These are phyloP conservation scores for Rhyacophila brunnea DNA, from an alignment of 1,140 invertebrate species.

Conservation along the genomic window DNA sequence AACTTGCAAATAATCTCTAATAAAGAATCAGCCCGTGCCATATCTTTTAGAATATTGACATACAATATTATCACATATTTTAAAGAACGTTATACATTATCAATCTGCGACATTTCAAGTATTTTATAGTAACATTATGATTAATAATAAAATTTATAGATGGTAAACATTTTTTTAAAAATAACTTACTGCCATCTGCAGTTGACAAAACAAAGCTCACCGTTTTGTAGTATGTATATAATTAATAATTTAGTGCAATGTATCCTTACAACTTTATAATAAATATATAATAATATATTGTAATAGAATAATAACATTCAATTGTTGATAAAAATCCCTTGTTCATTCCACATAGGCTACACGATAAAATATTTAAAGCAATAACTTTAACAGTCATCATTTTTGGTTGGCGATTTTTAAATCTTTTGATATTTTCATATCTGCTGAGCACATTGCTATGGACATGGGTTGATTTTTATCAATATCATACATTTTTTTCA, in stretches of 20 bases:
- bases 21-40: not conserved
- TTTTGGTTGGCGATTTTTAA: not conserved
- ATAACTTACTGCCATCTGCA: constrained; percentile 4
- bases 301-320: constrained; percentile 1
- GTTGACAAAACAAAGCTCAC: constrained; percentile 11
- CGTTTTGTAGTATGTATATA: constrained; percentile 2
- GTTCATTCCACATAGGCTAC: constrained; percentile 4
- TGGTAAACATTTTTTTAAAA: constrained; percentile 13
- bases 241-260: not conserved
- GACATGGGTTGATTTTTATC: not conserved
- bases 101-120: not conserved
- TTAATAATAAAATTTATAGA: constrained; percentile 7
- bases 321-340: constrained; percentile 16
- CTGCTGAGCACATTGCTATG: not conserved
- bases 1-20: not conserved
- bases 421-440: not conserved
- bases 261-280: too few species aligned
- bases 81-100: constrained; percentile 12
- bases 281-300: constrained; percentile 1
- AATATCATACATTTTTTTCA: not conserved
- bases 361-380: constrained; percentile 1
- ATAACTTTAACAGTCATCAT: not conserved
- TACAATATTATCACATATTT: constrained; percentile 25
- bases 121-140: not conserved
- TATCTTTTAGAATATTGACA: constrained; percentile 1